Evolutionary conservation across 2,888 invertebrate genomes (phyloP).

Genomic region (Cephus runcator): DNA sequence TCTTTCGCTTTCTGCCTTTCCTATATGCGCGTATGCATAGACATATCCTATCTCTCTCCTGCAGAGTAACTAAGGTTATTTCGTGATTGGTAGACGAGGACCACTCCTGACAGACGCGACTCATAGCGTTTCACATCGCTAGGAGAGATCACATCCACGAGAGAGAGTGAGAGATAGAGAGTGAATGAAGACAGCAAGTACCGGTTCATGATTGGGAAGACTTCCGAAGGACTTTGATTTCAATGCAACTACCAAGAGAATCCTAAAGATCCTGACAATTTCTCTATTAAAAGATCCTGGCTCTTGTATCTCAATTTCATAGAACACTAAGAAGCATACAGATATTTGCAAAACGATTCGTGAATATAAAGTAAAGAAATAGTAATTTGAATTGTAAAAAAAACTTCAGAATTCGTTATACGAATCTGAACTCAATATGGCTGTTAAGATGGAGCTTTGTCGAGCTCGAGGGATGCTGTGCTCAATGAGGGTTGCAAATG

Average conservation of each 20-base stretch:
- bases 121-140: slow-evolving; percentile 28
- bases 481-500: slow-evolving; percentile 35
- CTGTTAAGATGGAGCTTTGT: slow-evolving; percentile 50
- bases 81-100: slow-evolving; percentile 35
- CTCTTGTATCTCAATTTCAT: neutral
- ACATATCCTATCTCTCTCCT: slow-evolving; percentile 32
- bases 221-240: slow-evolving; percentile 20
- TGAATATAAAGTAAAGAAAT: neutral
- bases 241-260: neutral
- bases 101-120: slow-evolving; percentile 36
- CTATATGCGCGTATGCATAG: neutral
- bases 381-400: neutral
- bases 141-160: slow-evolving; percentile 54
- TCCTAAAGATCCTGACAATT: neutral
- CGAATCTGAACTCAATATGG: slow-evolving; percentile 49
- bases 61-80: slow-evolving; percentile 64
- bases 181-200: neutral
- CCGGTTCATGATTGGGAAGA: slow-evolving; percentile 46
- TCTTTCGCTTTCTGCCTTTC: neutral
- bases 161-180: slow-evolving; percentile 34
- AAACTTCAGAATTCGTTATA: neutral
- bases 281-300: neutral
- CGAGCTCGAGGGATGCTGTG: slow-evolving; percentile 17
- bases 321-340: neutral
- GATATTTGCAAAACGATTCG: neutral